Conservation (phyloP, 2,113 vertebrate genomes). For the Paraplagusia blochii region DNA sequence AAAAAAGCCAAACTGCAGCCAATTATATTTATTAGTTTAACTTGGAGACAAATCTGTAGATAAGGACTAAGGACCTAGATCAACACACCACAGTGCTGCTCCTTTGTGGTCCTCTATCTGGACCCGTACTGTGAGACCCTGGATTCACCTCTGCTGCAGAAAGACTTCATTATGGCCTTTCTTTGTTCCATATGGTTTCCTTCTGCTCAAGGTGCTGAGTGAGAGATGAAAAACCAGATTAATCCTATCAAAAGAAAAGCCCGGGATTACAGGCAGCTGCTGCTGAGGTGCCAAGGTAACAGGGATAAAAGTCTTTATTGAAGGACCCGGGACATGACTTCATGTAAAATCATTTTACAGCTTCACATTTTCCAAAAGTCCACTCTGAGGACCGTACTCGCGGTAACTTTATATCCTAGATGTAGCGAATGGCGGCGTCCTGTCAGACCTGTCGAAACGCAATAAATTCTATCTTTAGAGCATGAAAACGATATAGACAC, state of each 20-base stretch:
- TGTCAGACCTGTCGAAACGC: not conserved
- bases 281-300: conserved; percentile 19
- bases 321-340: not conserved
- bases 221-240: conserved; percentile 53
- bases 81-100: no score
- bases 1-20: no score
- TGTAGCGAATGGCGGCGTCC: not conserved
- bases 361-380: not conserved
- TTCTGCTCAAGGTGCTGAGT: conserved; percentile 58
- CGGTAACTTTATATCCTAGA: not conserved
- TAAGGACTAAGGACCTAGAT: no score
- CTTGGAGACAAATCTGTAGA: no score
- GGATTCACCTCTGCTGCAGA: conserved; percentile 28
- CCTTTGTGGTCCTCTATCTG: no score
- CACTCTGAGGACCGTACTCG: not conserved
- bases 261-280: conserved; percentile 4
- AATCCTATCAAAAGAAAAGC: conserved; percentile 36
- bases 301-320: conserved; percentile 12
- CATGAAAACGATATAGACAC: not conserved
- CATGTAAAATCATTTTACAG: not conserved
- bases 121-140: conserved; percentile 18
- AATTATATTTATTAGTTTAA: no score
- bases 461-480: not conserved
- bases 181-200: conserved; percentile 62
- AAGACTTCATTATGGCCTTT: conserved; percentile 38